Base-by-base conservation (phyloP, 1,140 invertebrate species). In the Drosophila ficusphila region DNA sequence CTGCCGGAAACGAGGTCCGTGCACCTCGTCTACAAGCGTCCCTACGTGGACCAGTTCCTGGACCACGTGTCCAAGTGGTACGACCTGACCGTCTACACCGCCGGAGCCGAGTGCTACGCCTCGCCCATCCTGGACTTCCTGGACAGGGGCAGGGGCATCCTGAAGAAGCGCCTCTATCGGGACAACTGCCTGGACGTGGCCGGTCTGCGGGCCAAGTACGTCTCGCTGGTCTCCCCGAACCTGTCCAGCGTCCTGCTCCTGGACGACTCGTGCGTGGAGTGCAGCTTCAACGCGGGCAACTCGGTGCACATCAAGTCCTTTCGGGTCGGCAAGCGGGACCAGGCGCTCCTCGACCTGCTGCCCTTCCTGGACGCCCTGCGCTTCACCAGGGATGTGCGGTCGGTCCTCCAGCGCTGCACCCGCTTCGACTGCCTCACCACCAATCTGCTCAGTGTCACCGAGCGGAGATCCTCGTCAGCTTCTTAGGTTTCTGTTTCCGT, bases 61-160 rank as follows among this genome's bases (percentile, higher is more conserved):
- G 58, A 85, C 18, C 19, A 38, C 2, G 76, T 85, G 0, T 39
- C 76, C 9, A n/a, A 51, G n/a, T 85, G 79, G 79, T 86, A 85
- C 23, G 38, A 81, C 11, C 8, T 85, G 4, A 21, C 34, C 1
- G 16, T 85, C 1, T 86, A 56, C 12, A 86, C 81, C 0, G 44
- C 71, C 1, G 58, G 56, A 7, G 14, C 29, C 0, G 23, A 79
- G 29, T 0, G 0, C 0, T 86, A 86, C 21, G 81, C 75, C 7
- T 29, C 38, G 0, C 33, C 18, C 0, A 58, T 85, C 1, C n/a
- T 79, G 4, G 65, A 86, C n/a, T 61, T 11, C 9, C 19, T 85
- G 31, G 79, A 85, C 5, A 16, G 21, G 0, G 81, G 72, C 2
- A 39, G 67, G 1, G 52, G 60, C 0, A 60, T 83, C 0, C 27